These are phyloP conservation scores for Forficula auricularia DNA, from an alignment of 1,140 invertebrate genomes.

Conservation along the genomic window DNA sequence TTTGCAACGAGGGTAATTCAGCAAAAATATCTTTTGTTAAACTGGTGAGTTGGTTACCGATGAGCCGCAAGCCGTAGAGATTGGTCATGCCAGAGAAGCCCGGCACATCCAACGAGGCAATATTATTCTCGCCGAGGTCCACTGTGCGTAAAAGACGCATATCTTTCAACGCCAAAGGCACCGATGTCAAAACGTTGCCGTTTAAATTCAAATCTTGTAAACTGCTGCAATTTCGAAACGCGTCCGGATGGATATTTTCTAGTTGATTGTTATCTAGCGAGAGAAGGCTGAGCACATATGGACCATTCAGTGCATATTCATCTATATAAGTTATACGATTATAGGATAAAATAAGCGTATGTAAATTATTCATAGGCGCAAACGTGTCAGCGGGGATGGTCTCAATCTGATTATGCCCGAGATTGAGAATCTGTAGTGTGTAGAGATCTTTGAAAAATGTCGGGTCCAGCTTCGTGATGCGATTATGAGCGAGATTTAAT, in stretches of 20 bases:
- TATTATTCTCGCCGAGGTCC: slow-evolving; percentile 64
- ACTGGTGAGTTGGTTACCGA: slow-evolving; percentile 75
- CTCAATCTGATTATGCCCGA: slow-evolving; percentile 62
- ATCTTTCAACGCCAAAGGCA: slow-evolving; percentile 56
- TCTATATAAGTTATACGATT: slow-evolving; percentile 61
- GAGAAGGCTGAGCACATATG: slow-evolving; percentile 57
- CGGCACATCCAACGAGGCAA: slow-evolving; percentile 54
- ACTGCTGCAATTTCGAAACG: slow-evolving; percentile 63
- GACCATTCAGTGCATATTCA: slow-evolving; percentile 55
- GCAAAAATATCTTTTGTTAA: slow-evolving; percentile 62
- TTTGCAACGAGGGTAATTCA: slow-evolving; percentile 64
- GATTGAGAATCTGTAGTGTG: slow-evolving; percentile 61
- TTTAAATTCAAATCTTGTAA: slow-evolving; percentile 65
- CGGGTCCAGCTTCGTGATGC: slow-evolving; percentile 58
- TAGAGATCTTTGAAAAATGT: slow-evolving; percentile 57
- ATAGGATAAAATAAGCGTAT: slow-evolving; percentile 58
- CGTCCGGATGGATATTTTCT: slow-evolving; percentile 53
- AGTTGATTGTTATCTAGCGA: slow-evolving; percentile 65
- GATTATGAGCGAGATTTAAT: slow-evolving; percentile 70
- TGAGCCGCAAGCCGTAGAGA: slow-evolving; percentile 63
- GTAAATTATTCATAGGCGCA: slow-evolving; percentile 63
- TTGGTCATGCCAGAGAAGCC: slow-evolving; percentile 64
- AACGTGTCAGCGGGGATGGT: slow-evolving; percentile 63
- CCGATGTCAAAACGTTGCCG: slow-evolving; percentile 51
- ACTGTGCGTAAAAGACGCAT: slow-evolving; percentile 57